Evolutionary conservation across 2,888 invertebrate species (phyloP).

Genomic region (Drosophila barbarae): DNA sequence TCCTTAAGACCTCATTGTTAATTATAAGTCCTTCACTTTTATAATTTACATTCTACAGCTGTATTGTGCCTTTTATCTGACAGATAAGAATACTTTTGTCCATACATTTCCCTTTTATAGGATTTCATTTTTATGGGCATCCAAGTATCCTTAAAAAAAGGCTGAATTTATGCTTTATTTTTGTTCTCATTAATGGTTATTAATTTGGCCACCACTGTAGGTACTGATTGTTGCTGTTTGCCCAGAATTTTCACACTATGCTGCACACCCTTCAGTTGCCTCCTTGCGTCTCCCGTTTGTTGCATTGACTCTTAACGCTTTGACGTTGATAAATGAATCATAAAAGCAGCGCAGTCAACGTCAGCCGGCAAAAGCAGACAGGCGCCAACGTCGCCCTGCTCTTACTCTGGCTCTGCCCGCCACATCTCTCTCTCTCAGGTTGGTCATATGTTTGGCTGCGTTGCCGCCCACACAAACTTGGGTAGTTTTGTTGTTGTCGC

Average conservation of each 20-base stretch:
- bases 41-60: background rate
- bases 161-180: background rate
- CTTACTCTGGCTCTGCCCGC: constrained; percentile 14
- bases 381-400: constrained; percentile 34
- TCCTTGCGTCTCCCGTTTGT: constrained; percentile 24
- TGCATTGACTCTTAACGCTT: constrained; percentile 71
- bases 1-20: background rate
- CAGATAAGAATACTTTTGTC: background rate
- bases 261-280: constrained; percentile 18
- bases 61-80: background rate
- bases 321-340: constrained; percentile 75
- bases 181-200: background rate
- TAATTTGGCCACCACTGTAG: constrained; percentile 7
- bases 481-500: constrained; percentile 21
- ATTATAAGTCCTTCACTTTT: background rate
- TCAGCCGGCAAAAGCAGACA: constrained; percentile 47
- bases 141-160: background rate
- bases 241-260: constrained; percentile 57
- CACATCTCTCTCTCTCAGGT: constrained; percentile 11
- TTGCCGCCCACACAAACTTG: constrained; percentile 32
- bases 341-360: constrained; percentile 63
- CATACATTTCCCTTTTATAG: background rate
- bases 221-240: constrained; percentile 48
- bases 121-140: background rate
- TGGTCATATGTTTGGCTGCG: constrained; percentile 44